Evolutionary conservation across 2,113 vertebrate species (phyloP).

Genomic region (Blennius ocellaris): DNA sequence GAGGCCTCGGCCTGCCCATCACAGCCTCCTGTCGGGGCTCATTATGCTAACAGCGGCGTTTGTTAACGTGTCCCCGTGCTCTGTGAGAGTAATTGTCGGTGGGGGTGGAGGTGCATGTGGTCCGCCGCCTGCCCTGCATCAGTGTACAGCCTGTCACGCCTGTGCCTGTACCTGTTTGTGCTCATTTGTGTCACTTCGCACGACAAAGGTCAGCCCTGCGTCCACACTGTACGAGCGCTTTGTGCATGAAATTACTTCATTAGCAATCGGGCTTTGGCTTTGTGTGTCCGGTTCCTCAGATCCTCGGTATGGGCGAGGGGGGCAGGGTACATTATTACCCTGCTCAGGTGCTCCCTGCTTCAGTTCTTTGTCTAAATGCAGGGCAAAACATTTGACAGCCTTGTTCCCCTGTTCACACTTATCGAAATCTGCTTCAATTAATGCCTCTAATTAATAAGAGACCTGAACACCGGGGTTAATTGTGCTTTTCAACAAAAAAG

Average conservation of each 20-base stretch:
- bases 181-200: not conserved
- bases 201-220: not conserved
- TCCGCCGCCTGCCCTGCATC: slow-evolving; percentile 9
- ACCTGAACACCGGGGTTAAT: slow-evolving; percentile 47
- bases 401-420: slow-evolving; percentile 25
- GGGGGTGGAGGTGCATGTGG: not conserved
- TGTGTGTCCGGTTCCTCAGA: not conserved
- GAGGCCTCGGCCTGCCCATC: slow-evolving; percentile 12
- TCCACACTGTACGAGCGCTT: not conserved
- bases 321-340: no score
- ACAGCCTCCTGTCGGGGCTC: slow-evolving; percentile 28
- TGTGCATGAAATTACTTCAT: not conserved
- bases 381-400: slow-evolving; percentile 9
- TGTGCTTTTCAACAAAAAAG: slow-evolving; percentile 42
- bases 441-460: slow-evolving; percentile 19
- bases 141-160: not conserved
- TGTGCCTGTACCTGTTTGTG: slow-evolving; percentile 1
- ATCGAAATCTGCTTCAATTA: slow-evolving; percentile 63
- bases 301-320: no score
- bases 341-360: not conserved
- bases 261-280: slow-evolving; percentile 1
- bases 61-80: slow-evolving; percentile 21
- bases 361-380: not conserved
- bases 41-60: slow-evolving; percentile 17
- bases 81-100: slow-evolving; percentile 24